Conservation (phyloP, 2,113 vertebrate genomes). For the Mus spicilegus region DNA sequence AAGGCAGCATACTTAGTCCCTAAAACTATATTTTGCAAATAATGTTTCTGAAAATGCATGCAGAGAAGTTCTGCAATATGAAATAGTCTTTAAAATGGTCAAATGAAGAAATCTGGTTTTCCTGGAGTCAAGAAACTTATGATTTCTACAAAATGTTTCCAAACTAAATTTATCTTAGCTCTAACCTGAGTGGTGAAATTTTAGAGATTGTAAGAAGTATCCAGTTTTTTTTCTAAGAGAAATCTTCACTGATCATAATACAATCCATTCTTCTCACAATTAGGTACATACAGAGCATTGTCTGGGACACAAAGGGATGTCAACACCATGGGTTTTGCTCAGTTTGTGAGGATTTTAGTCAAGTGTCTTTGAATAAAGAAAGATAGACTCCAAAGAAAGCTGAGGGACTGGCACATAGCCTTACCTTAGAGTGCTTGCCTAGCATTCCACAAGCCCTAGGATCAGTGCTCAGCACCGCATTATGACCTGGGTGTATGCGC, state of each 20-base stretch:
- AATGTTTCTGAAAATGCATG: not conserved
- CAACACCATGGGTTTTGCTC: not conserved
- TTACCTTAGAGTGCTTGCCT: not conserved
- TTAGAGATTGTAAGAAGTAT: constrained; percentile 23
- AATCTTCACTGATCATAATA: not conserved
- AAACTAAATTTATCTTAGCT: not conserved
- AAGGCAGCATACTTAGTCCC: not conserved
- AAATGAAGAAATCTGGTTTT: constrained; percentile 2
- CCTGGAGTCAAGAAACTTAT: not conserved
- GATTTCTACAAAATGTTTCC: not conserved
- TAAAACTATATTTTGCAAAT: not conserved
- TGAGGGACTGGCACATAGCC: not conserved
- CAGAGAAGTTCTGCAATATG: not conserved
- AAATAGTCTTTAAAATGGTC: not conserved
- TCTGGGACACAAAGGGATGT: not conserved
- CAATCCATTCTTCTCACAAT: not conserved
- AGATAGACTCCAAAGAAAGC: not conserved
- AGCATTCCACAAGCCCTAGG: not conserved
- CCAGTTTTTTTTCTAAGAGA: not conserved
- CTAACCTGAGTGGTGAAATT: not conserved
- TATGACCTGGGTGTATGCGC: not conserved
- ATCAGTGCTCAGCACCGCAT: not conserved
- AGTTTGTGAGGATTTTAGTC: not conserved
- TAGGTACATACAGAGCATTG: not conserved
- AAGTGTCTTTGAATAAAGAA: not conserved